Evolutionary conservation across 2,797 vertebrate genomes (phyloP).

Genomic region (Cryptoprocta ferox): DNA sequence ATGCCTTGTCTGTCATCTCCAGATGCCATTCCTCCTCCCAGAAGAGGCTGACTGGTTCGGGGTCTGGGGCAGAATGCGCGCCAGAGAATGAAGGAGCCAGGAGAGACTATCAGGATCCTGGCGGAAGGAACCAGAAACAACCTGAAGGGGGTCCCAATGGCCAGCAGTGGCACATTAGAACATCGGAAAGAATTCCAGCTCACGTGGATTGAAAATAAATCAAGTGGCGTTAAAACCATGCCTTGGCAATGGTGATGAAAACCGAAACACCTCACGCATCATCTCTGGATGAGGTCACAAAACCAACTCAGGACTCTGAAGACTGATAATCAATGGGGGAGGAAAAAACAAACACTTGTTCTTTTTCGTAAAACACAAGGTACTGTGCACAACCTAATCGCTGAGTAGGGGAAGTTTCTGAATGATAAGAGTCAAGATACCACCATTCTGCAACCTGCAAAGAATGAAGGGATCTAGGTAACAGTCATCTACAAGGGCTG

Average conservation of each 20-base stretch:
- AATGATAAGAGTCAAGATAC: neutral
- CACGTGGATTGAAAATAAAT: neutral
- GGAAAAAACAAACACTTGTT: neutral
- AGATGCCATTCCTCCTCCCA: neutral
- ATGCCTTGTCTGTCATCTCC: neutral
- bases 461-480: neutral
- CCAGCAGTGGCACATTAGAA: rapidly evolving
- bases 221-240: neutral
- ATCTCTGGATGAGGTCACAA: neutral
- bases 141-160: neutral
- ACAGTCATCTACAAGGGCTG: neutral
- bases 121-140: neutral
- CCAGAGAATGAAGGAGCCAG: neutral
- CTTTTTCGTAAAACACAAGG: neutral
- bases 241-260: neutral
- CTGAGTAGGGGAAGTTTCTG: neutral
- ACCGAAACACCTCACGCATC: neutral
- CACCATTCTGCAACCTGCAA: neutral
- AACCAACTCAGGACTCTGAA: neutral
- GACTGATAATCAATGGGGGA: neutral
- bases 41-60: neutral
- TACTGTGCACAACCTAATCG: neutral
- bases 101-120: neutral
- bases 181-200: neutral
- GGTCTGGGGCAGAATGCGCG: neutral